A percentile compares a stretch with the other conserved stretches of the same genome.
Evolutionary conservation across 2,888 invertebrate species (phyloP).

Genomic region (Trisateles emortualis): DNA sequence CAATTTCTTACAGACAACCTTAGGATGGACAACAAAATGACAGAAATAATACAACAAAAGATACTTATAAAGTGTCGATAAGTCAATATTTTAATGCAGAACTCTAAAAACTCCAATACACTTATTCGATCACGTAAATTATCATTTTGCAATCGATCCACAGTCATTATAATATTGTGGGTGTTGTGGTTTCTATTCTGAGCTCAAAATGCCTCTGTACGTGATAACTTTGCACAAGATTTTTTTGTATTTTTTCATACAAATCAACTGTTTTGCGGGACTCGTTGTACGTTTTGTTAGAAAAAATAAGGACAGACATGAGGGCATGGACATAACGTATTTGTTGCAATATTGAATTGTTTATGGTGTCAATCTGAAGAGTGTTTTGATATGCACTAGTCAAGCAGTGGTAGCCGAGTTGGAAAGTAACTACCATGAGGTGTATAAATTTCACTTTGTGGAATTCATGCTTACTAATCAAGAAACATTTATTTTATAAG

Average conservation of each 20-base stretch:
- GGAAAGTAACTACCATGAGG: too few species aligned
- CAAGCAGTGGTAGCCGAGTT: too few species aligned
- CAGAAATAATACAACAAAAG: too few species aligned
- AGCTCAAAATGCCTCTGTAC: constrained; percentile 72
- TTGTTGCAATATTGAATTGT: constrained; percentile 38
- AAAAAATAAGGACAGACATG: constrained; percentile 70
- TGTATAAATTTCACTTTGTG: too few species aligned
- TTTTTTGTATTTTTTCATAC: constrained; percentile 57
- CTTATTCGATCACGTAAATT: constrained; percentile 79
- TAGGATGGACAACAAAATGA: too few species aligned
- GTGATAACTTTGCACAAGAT: constrained; percentile 74
- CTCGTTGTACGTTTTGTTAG: constrained; percentile 66
- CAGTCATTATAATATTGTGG: constrained; percentile 78
- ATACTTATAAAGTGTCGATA: too few species aligned
- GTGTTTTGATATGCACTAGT: constrained; percentile 7
- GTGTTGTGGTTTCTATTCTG: constrained; percentile 79
- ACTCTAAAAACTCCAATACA: constrained; percentile 68
- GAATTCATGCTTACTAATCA: too few species aligned
- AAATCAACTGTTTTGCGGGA: constrained; percentile 72
- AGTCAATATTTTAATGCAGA: constrained; percentile 14
- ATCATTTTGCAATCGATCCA: constrained; percentile 81
- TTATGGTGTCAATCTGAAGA: constrained; percentile 19
- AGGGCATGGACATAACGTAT: constrained; percentile 46
- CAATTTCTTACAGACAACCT: too few species aligned
- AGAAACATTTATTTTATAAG: too few species aligned